These are phyloP conservation scores for Pomatostomus ruficeps DNA, from an alignment of 2,113 vertebrate species.

Conservation along the genomic window DNA sequence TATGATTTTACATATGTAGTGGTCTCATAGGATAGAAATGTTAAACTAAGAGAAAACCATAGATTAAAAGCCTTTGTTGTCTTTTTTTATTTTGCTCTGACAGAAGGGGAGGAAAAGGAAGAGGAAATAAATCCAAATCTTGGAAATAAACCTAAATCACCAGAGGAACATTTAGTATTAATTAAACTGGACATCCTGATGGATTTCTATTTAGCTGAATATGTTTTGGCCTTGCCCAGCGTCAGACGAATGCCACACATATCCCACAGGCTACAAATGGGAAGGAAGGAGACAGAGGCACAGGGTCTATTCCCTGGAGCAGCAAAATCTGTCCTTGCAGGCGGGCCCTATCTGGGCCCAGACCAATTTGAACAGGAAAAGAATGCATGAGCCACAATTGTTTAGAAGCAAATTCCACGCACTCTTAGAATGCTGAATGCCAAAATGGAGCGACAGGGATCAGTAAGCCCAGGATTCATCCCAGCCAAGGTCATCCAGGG, in stretches of 20 bases:
- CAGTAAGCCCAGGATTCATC: background rate
- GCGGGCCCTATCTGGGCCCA: background rate
- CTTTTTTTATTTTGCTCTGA: background rate
- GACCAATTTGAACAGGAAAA: background rate
- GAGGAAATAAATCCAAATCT: background rate
- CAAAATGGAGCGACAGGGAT: background rate
- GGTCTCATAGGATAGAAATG: background rate
- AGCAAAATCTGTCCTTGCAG: rapidly evolving
- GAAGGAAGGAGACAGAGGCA: background rate
- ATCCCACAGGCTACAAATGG: background rate
- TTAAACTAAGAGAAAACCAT: background rate
- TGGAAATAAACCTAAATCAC: background rate
- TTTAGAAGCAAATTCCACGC: background rate
- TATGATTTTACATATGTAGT: background rate
- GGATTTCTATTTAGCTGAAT: background rate
- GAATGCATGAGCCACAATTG: background rate
- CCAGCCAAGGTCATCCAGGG: background rate
- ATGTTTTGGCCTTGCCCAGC: background rate
- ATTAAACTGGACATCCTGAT: background rate
- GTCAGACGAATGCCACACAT: background rate
- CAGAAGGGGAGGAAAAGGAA: background rate
- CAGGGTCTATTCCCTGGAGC: background rate
- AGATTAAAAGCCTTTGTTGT: background rate
- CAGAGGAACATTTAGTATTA: background rate
- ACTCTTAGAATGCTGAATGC: background rate